These are phyloP conservation scores for Drosophila sturtevanti DNA, from an alignment of 1,140 invertebrate species.

Conservation along the genomic window DNA sequence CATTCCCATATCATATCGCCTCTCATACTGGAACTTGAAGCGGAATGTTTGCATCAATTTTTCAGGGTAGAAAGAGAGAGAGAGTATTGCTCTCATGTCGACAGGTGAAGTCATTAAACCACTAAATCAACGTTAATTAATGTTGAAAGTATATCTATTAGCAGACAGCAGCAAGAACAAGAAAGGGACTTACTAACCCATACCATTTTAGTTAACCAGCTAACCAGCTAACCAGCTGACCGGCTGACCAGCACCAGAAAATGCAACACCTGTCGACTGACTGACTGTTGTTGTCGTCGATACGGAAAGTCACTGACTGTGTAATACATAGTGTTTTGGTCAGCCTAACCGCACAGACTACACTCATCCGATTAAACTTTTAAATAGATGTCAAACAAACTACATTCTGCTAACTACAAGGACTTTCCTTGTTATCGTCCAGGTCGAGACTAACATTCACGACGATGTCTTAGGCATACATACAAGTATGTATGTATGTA, in stretches of 20 bases:
- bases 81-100: neutral
- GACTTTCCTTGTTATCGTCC: constrained; percentile 60
- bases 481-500: constrained; percentile 5
- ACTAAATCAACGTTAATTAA: constrained; percentile 52
- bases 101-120: neutral
- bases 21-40: neutral
- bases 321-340: constrained; percentile 78
- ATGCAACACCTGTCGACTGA: constrained; percentile 61
- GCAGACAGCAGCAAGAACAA: constrained; percentile 3
- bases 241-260: constrained; percentile 24
- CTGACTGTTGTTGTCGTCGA: constrained; percentile 51
- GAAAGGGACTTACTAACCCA: constrained; percentile 10
- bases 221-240: too few species aligned
- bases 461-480: constrained; percentile 69
- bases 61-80: neutral
- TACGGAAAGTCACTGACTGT: constrained; percentile 76
- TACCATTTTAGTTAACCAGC: too few species aligned
- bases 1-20: constrained; percentile 3
- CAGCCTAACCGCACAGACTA: constrained; percentile 78
- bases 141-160: constrained; percentile 39
- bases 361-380: constrained; percentile 81
- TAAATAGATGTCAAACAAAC: constrained; percentile 82
- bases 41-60: neutral
- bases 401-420: constrained; percentile 75
- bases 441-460: constrained; percentile 26